Conservation (phyloP, 2,113 vertebrate genomes). For the Melanerpes formicivorus region DNA sequence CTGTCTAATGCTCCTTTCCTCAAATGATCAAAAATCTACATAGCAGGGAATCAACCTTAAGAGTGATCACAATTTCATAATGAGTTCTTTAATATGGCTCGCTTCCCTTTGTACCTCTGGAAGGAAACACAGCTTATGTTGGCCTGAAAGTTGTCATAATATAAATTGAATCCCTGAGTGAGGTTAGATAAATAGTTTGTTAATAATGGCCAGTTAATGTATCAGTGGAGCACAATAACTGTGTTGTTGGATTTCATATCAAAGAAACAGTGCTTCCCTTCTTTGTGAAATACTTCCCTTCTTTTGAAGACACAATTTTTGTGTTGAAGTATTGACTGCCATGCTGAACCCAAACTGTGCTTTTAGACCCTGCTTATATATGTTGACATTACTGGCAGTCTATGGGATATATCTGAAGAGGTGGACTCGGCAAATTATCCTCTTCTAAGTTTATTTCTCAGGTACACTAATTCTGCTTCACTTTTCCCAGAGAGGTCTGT, state of each 20-base stretch:
- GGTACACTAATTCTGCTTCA: neutral
- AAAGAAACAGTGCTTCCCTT: slow-evolving; percentile 59
- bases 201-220: neutral
- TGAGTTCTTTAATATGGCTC: neutral
- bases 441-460: neutral
- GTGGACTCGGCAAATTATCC: neutral
- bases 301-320: neutral
- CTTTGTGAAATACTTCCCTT: slow-evolving; percentile 69
- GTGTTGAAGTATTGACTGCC: neutral
- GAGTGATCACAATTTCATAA: neutral
- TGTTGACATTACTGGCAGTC: neutral
- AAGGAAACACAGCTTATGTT: slow-evolving; percentile 2
- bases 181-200: neutral
- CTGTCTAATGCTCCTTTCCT: neutral
- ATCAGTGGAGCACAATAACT: neutral
- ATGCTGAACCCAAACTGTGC: neutral
- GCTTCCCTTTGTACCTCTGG: neutral
- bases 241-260: neutral
- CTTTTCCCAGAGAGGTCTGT: neutral
- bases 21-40: neutral
- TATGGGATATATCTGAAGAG: neutral
- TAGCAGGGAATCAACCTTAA: neutral
- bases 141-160: neutral
- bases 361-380: fast-evolving
- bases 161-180: neutral